These are phyloP conservation scores for Albula goreensis DNA, from an alignment of 2,113 vertebrate species.

Conservation along the genomic window DNA sequence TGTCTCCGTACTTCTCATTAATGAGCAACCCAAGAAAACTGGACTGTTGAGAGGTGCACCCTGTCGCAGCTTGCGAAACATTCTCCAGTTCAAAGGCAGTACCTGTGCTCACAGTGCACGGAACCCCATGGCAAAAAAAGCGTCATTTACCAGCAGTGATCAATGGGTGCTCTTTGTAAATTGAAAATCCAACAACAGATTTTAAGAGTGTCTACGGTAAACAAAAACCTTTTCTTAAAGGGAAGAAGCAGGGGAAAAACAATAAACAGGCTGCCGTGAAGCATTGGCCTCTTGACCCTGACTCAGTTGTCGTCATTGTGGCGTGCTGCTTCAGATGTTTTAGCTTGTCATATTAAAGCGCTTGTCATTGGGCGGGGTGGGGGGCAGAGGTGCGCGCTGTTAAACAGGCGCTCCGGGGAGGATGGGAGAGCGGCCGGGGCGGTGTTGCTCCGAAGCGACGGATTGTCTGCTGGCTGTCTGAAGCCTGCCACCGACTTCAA, in stretches of 20 bases:
- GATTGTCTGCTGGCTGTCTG: slow-evolving; percentile 63
- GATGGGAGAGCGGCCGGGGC: slow-evolving; percentile 37
- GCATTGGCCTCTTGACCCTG: neutral
- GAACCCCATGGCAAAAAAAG: neutral
- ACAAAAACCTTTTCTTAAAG: neutral
- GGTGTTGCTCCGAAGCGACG: slow-evolving; percentile 49
- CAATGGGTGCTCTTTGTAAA: neutral
- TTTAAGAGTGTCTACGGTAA: neutral
- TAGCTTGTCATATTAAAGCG: slow-evolving; percentile 66
- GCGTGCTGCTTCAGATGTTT: slow-evolving; percentile 58
- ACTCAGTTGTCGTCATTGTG: slow-evolving; percentile 38
- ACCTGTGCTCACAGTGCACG: neutral
- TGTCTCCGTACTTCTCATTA: neutral
- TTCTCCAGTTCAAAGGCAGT: neutral
- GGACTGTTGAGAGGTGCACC: neutral
- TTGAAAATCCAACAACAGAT: neutral
- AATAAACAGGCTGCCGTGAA: neutral
- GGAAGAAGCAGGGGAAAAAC: neutral
- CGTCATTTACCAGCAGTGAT: neutral
- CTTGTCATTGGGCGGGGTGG: slow-evolving; percentile 47
- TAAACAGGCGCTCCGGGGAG: slow-evolving; percentile 41
- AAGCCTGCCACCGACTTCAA: slow-evolving; percentile 69
- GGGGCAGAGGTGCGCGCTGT: neutral
- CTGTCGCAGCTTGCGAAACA: neutral
- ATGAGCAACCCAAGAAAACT: neutral